Percentiles rank a stretch among this genome's conserved stretches.
phyloP scores from a whole-genome alignment of 2,113 vertebrate genomes.

The Tor tambroides region DNA sequence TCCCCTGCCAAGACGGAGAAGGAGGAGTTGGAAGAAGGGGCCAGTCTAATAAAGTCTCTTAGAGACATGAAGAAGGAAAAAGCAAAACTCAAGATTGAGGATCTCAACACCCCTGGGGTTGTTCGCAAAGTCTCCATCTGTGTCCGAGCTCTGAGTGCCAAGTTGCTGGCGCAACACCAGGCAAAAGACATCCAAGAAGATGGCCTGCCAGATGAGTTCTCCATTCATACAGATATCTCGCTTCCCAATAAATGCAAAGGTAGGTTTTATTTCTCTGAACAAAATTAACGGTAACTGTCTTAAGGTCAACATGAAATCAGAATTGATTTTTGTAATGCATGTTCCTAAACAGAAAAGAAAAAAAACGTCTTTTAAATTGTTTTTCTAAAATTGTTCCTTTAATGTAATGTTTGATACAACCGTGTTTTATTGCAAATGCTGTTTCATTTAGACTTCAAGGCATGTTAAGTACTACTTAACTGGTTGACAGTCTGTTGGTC shows the following conservation, averaged over 20 bases:
- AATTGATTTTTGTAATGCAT: background rate
- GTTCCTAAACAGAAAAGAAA: no score
- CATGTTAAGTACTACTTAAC: background rate
- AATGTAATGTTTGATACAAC: no score
- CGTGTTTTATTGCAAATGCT: no score
- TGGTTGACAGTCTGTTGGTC: background rate
- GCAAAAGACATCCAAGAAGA: conserved; percentile 50
- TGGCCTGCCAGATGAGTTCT: conserved; percentile 56
- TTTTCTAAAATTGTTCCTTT: background rate
- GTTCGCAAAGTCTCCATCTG: conserved; percentile 79
- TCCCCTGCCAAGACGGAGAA: conserved; percentile 34
- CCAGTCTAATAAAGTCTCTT: conserved; percentile 55
- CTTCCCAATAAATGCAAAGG: conserved; percentile 59
- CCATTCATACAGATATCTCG: conserved; percentile 59
- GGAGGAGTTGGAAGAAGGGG: conserved; percentile 50
- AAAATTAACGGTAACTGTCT: background rate
- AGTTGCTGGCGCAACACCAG: conserved; percentile 60
- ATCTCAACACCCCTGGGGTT: conserved; percentile 77
- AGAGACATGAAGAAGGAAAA: conserved; percentile 67
- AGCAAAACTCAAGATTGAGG: conserved; percentile 81
- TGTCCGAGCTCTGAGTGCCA: conserved; percentile 67
- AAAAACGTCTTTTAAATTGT: background rate
- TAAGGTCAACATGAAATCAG: no score
- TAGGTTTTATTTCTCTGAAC: conserved; percentile 26
- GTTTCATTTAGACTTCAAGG: background rate